Base-by-base conservation (phyloP, 2,888 invertebrate species). In the Coelinius sp. region DNA sequence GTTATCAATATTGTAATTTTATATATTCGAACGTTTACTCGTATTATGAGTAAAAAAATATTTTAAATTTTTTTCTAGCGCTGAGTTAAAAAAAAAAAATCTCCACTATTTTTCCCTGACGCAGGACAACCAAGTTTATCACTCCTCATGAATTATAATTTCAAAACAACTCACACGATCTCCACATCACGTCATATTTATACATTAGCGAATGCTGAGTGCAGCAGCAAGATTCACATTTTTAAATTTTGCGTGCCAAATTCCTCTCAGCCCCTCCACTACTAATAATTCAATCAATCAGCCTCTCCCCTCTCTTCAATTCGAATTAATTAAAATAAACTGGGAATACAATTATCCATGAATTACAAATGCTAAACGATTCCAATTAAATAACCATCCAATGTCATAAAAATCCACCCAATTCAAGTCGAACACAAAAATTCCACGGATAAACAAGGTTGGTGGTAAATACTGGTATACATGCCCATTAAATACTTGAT, bases 301-400 rank as follows among this genome's bases (percentile, higher is more conserved):
- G 7, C 31, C 31, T 8, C 31, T 31, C 31, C 31, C 31, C 31
- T 4, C 5, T 31, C 31, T 31, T 8, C 31, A 4, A 8, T 17
- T 5, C 44, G 5, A 12, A 8, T 17, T 8, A 49, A 17, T 49
- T 3, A 49, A 20, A 25, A 25, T 59, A 27, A 27, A 27, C 10
- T 6, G 4, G 6, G 35, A 59, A 35, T 31, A 20, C 59, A 35
- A 35, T 20, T 31, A 59, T 17, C 59, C 20, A 14, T 20, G 35
- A 59, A 59, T 59, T 35, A 59, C n/a, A 31, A 59, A 59, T 59
- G 17, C 35, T 35, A 59, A 35, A 17, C n/a, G n/a, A 10, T 31
- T 8, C 27, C 59, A 2, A 31, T 59, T 31, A 59, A 59, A 59
- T 8, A 20, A 27, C 14, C 17, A 8, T 31, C 27, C 56, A 12